Percentiles rank a stretch among this genome's conserved stretches.
Conservation (phyloP, 2,113 vertebrate species). For the Patagioenas fasciata region DNA sequence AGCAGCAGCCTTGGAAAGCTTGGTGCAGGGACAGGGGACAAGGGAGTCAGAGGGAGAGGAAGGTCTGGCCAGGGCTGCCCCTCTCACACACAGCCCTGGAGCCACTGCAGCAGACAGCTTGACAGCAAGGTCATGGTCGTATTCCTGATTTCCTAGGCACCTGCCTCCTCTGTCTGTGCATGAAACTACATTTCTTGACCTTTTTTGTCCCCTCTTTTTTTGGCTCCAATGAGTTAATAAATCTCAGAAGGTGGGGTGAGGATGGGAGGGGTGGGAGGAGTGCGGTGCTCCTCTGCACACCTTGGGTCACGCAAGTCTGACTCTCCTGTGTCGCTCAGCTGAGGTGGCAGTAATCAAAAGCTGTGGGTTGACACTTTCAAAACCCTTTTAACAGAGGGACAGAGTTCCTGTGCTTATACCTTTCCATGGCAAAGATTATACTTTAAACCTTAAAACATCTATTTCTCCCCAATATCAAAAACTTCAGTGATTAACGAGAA, state of each 20-base stretch:
- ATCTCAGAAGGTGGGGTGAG: background rate
- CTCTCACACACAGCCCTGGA: fast-evolving
- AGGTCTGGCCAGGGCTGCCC: background rate
- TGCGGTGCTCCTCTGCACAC: background rate
- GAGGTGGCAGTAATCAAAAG: background rate
- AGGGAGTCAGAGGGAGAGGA: background rate
- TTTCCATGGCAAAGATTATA: background rate
- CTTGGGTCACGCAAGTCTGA: background rate
- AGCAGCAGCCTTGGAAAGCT: background rate
- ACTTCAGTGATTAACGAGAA: background rate
- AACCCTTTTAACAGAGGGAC: background rate
- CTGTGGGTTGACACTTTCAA: background rate
- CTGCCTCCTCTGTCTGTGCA: background rate
- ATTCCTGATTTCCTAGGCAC: background rate
- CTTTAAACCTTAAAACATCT: background rate
- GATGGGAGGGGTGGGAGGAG: background rate
- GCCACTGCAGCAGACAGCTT: background rate
- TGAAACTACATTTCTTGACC: background rate
- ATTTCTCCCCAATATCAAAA: background rate
- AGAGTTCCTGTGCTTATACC: background rate
- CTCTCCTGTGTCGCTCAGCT: background rate
- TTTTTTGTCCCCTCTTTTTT: background rate
- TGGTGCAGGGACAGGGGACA: background rate
- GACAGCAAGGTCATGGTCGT: background rate
- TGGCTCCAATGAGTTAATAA: background rate